A percentile compares a stretch with the other conserved stretches of the same genome.
phyloP scores from a whole-genome alignment of 2,888 invertebrate genomes.

The Eristalinus aeneus region DNA sequence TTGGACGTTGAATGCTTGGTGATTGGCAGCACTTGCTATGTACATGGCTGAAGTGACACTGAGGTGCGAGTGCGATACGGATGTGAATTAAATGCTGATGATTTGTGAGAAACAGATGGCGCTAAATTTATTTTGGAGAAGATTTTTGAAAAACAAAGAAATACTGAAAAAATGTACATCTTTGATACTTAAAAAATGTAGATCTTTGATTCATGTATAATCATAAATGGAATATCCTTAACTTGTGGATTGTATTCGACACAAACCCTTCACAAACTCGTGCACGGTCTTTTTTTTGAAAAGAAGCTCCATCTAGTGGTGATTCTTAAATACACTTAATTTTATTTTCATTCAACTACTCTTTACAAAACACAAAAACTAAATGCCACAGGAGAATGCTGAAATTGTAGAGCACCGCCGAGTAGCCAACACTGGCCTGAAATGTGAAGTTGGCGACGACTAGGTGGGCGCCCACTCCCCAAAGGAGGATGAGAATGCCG shows the following conservation, averaged over 20 bases:
- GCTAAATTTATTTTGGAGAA: neutral
- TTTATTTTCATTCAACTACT: slow-evolving; percentile 31
- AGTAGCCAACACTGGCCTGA: slow-evolving; percentile 78
- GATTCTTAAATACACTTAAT: neutral
- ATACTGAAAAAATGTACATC: too few species aligned
- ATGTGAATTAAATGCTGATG: neutral
- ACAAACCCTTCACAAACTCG: neutral
- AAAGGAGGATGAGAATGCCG: slow-evolving; percentile 77
- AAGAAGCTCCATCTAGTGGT: neutral
- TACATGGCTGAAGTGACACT: neutral
- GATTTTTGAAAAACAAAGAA: too few species aligned
- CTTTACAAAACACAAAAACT: slow-evolving; percentile 76
- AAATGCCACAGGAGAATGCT: slow-evolving; percentile 78
- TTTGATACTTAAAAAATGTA: too few species aligned
- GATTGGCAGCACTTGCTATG: slow-evolving; percentile 34
- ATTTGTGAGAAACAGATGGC: neutral
- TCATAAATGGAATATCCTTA: too few species aligned
- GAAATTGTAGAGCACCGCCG: slow-evolving; percentile 76
- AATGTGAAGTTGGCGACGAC: slow-evolving; percentile 78
- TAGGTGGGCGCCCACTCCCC: slow-evolving; percentile 78
- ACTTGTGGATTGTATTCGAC: too few species aligned
- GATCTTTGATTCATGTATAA: too few species aligned
- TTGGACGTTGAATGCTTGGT: slow-evolving; percentile 14
- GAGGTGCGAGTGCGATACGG: slow-evolving; percentile 32
- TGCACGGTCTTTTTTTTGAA: neutral